Base-by-base conservation (phyloP, 2,797 vertebrate species). In the Urocyon cinereoargenteus region DNA sequence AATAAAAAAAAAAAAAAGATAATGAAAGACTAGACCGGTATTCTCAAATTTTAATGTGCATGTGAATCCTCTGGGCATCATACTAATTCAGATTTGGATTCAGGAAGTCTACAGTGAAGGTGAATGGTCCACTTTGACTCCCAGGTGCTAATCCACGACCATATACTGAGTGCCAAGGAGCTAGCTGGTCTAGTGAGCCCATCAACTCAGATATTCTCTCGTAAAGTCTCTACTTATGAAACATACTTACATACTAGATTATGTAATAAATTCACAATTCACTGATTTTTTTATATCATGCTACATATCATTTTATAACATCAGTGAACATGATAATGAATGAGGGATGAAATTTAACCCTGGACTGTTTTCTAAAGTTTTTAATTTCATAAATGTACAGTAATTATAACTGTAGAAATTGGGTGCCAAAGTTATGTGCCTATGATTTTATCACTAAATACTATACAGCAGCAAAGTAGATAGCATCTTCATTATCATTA, bases 401-500 rank as follows among this genome's bases (percentile, higher is more conserved):
- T 77, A 94, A 91, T 57, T 88, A 26, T 59, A 88, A 92, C 12
- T 68, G 3, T 55, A 82, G 22, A 13, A 84, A 94, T 90, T 81
- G 90, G 28, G 22, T 88, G 15, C 16, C 86, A 93, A 86, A 15
- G 36, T 13, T 66, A 3, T 62, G 36, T 92, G 14, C 40, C 79
- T 28, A 84, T 57, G 40, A 77, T 72, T 90, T 86, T 75, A 92
- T 87, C 73, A 73, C 34, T 28, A 90, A 96, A 96, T 70, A 72
- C 8, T 66, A 72, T 72, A 72, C n/a, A n/a, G 13, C 2, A 36
- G 81, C 61, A 92, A 28, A 40, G 1, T 66, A 78, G 72, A 51
- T 34, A 89, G 9, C 13, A 53, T 90, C 72, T 91, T 95, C 81
- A 68, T 75, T 75, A 85, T 68, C 57, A 87, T 7, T 34, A 70